Evolutionary conservation across 2,888 invertebrate species (phyloP).

Genomic region (Scrobipalpa atriplicella): DNA sequence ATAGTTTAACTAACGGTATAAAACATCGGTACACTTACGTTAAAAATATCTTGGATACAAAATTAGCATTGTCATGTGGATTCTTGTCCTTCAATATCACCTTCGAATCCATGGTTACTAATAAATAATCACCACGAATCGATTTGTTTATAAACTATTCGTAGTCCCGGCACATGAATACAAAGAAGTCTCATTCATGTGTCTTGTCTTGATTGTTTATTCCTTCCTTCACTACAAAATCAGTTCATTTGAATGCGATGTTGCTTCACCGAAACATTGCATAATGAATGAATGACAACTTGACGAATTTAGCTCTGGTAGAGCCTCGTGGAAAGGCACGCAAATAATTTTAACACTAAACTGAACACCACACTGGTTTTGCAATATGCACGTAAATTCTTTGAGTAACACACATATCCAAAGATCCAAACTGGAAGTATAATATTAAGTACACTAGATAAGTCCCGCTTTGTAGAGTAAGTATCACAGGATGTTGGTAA

Average conservation of each 20-base stretch:
- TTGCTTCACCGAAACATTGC: constrained; percentile 38
- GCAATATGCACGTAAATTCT: not conserved
- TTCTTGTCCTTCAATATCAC: constrained; percentile 84
- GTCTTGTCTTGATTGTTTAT: no score
- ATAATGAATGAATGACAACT: constrained; percentile 42
- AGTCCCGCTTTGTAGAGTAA: constrained; percentile 19
- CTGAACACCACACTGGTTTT: not conserved
- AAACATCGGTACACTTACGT: constrained; percentile 78
- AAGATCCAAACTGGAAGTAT: not conserved
- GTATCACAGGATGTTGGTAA: constrained; percentile 7
- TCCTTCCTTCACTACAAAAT: not conserved
- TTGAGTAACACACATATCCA: not conserved
- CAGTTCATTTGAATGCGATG: not conserved
- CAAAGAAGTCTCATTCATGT: constrained; percentile 1
- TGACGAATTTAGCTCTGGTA: constrained; percentile 24
- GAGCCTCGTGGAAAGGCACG: constrained; percentile 8
- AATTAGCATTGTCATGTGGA: constrained; percentile 83
- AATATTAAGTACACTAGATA: constrained; percentile 9
- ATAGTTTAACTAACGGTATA: constrained; percentile 5
- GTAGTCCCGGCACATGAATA: not conserved
- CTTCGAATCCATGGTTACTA: constrained; percentile 82
- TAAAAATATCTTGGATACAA: constrained; percentile 83
- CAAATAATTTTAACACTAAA: not conserved
- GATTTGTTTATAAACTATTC: constrained; percentile 20
- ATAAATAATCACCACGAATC: not conserved